Base-by-base conservation (phyloP, 1,140 invertebrate genomes). In the Temnothorax curvispinosus region DNA sequence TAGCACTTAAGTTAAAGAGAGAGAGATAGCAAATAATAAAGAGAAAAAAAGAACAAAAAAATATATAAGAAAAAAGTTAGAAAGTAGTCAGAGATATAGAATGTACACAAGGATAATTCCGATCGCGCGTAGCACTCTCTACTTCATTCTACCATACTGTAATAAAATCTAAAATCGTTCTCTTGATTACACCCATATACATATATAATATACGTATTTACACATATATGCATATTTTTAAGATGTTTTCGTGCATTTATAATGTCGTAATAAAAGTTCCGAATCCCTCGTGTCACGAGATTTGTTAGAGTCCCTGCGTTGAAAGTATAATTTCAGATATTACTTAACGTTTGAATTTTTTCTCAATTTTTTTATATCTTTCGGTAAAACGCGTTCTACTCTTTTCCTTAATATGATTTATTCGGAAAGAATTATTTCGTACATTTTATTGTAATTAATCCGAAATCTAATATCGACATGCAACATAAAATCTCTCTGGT, bases 211-310 rank as follows among this genome's bases (percentile, higher is more conserved):
- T 75, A 86, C 75, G 32, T 84, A 71, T 89, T 88, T 77, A 88
- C 87, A 86, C 69, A 56, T 88, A 86, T 62, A 86, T 67, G 56
- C 82, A 91, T 93, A 93, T 92, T 93, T 93, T 93, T 93, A 92
- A 93, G 89, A 92, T 92, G 89, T 91, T 93, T 92, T 92, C 93
- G 91, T 94, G 93, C 91, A 94, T 94, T 94, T 94, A 94, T 92
- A 93, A 93, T 92, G 82, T 93, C 89, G 86, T 92, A 91, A 91
- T 93, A 93, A 91, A 93, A 93, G 89, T 94, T 93, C 84, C 91
- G 87, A 91, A 92, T 92, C 74, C 62, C 56, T 77, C 90, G 84
- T 91, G 90, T 88, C 82, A 88, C 58, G 69, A 81, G 5, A 8
- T 54, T 86, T 75, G 67, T 44, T 85, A 47, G 27, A 76, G 41